Percentiles rank a stretch among this genome's conserved stretches.
These are phyloP conservation scores for Shargacucullia verbasci DNA, from an alignment of 2,888 invertebrate genomes.

Conservation along the genomic window DNA sequence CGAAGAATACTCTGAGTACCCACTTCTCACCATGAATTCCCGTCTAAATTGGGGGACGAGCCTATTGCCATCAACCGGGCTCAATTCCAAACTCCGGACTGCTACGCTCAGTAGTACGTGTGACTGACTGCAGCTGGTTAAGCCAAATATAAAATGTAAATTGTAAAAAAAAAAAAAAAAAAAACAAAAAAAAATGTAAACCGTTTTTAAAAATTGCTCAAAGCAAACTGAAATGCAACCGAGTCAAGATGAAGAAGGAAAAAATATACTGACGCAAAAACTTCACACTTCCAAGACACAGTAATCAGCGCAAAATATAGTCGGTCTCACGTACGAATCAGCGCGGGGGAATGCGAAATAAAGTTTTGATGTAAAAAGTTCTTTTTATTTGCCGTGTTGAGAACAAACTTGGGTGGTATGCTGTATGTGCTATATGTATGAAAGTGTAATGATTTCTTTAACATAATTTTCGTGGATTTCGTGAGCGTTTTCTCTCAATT, in stretches of 20 bases:
- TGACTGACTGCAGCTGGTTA: too few relatives aligned
- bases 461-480: slow-evolving; percentile 50
- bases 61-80: too few relatives aligned
- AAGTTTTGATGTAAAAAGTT: slow-evolving; percentile 90
- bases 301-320: slow-evolving; percentile 84
- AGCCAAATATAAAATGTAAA: too few relatives aligned
- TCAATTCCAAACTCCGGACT: too few relatives aligned
- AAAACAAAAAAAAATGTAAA: slow-evolving; percentile 49
- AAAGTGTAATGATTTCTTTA: slow-evolving; percentile 60
- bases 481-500: slow-evolving; percentile 43
- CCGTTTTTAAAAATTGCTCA: slow-evolving; percentile 49
- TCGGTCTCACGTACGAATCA: slow-evolving; percentile 85
- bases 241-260: slow-evolving; percentile 32
- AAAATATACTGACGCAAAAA: slow-evolving; percentile 48
- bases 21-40: too few relatives aligned
- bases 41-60: too few relatives aligned
- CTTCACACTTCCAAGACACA: slow-evolving; percentile 64
- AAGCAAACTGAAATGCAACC: slow-evolving; percentile 52
- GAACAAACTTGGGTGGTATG: slow-evolving; percentile 66
- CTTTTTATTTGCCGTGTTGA: slow-evolving; percentile 83
- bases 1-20: too few relatives aligned
- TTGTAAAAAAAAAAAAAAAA: slow-evolving; percentile 34
- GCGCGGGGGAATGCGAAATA: slow-evolving; percentile 76
- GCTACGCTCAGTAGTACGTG: too few relatives aligned
- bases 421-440: slow-evolving; percentile 54